Base-by-base conservation (phyloP, 2,888 invertebrate genomes). In the Eutolmus rufibarbis region DNA sequence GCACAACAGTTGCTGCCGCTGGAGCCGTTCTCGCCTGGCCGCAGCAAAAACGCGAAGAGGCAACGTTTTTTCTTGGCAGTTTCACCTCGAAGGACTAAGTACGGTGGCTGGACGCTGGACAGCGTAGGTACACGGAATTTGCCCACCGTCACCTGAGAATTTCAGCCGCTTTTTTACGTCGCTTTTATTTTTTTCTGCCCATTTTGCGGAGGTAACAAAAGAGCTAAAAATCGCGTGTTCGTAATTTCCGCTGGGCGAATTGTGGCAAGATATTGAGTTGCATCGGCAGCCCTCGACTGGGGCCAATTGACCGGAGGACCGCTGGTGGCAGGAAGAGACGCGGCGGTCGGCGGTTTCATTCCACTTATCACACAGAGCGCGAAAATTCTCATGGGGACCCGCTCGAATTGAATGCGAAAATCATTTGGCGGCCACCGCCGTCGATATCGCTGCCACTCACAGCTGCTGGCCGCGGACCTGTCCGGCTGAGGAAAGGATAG, bases 251-350 rank as follows among this genome's bases (percentile, higher is more conserved):
- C 31, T 84, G 87, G 87, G 74, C 82, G 85, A 85, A 86, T 87
- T 81, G 88, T 40, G 74, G 87, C 88, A 86, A 86, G 84, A 87
- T 87, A 89, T 88, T 89, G 84, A 87, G 87, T 82, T 86, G 34
- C 82, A 88, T 87, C 87, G 87, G 87, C 84, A 88, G 89, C 88
- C 89, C 88, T 88, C 88, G 88, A 86, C 85, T 78, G 89, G 87
- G 88, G 86, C 88, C 88, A 88, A 88, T 89, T 89, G 89, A 89
- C 89, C 88, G 88, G 89, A 88, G 89, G 89, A 89, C 89, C 88
- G 87, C 87, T 87, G 88, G 88, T 88, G 66, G 66, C 66, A 66
- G 66, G 66, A 66, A 66, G 66, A 66, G 66, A 23, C 19, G 9
- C 8, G 88, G 88, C 88, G 88, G 87, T 87, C 79, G 78, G 87